Evolutionary conservation across 2,797 vertebrate genomes (phyloP).

Genomic region (Varecia variegata): DNA sequence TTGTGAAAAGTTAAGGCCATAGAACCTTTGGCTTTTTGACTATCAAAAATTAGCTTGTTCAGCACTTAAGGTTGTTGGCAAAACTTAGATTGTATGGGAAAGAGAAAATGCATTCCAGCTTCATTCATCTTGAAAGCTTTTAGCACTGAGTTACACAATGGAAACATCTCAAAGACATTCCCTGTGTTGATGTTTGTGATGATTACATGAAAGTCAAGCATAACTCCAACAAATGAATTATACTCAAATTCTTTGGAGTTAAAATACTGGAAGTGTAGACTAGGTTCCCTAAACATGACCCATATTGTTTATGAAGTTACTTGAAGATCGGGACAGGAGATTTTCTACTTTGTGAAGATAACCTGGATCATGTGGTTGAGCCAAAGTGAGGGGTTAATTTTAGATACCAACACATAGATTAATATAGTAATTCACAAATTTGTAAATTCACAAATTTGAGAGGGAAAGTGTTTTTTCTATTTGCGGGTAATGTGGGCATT

Average conservation of each 20-base stretch:
- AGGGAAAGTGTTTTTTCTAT: neutral
- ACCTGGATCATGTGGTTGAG: neutral
- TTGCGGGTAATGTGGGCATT: neutral
- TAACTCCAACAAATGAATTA: slow-evolving; percentile 61
- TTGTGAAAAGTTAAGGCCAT: slow-evolving; percentile 72
- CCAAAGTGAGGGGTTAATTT: neutral
- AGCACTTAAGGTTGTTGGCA: slow-evolving; percentile 73
- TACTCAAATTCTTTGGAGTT: slow-evolving; percentile 38
- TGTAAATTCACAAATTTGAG: slow-evolving; percentile 16
- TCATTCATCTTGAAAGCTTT: slow-evolving; percentile 70
- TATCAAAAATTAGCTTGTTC: slow-evolving; percentile 78
- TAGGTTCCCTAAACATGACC: neutral
- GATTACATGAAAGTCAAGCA: slow-evolving; percentile 54
- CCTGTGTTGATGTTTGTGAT: slow-evolving; percentile 58
- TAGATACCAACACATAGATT: neutral
- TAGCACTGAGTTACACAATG: slow-evolving; percentile 73
- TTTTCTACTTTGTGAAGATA: neutral
- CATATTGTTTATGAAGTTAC: neutral
- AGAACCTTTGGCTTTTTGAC: slow-evolving; percentile 73
- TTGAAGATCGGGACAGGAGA: neutral
- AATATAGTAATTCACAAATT: neutral
- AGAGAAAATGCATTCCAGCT: slow-evolving; percentile 55
- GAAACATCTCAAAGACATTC: slow-evolving; percentile 77
- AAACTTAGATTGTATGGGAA: slow-evolving; percentile 53
- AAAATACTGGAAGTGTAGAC: slow-evolving; percentile 10